These are phyloP conservation scores for Parazoanthus atlanticus DNA, from an alignment of 92 coral and sea anemone genomes.

Conservation along the genomic window DNA sequence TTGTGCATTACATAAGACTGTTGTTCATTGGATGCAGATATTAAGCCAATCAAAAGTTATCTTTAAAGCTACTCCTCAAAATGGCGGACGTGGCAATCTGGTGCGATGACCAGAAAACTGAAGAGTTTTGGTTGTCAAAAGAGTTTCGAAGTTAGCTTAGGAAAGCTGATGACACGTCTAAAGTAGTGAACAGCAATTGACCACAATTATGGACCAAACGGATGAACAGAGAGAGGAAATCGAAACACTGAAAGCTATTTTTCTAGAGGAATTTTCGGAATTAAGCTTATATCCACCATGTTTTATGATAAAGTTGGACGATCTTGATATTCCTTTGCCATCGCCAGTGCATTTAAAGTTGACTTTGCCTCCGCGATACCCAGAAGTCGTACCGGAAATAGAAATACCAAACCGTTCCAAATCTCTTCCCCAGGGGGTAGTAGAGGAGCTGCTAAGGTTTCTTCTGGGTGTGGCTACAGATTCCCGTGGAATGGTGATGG, in stretches of 20 bases:
- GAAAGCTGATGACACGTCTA: too few relatives aligned
- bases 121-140: too few relatives aligned
- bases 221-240: conserved; percentile 84
- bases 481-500: conserved; percentile 81
- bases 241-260: conserved; percentile 76
- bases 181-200: neutral
- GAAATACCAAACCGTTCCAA: conserved; percentile 82
- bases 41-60: conserved; percentile 4
- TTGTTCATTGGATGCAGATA: neutral
- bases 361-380: conserved; percentile 69
- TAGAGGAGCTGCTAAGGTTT: conserved; percentile 53
- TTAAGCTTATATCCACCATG: conserved; percentile 70
- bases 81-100: conserved; percentile 18
- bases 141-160: too few relatives aligned
- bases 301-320: conserved; percentile 81
- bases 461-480: conserved; percentile 55
- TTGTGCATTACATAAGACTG: neutral
- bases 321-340: conserved; percentile 58
- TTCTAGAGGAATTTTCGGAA: conserved; percentile 75
- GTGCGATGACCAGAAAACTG: too few relatives aligned
- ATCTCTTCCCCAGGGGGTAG: conserved; percentile 57
- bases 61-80: neutral
- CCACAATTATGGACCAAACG: conserved; percentile 60
- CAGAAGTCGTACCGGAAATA: conserved; percentile 66
- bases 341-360: conserved; percentile 64